Base-by-base conservation (phyloP, 2,113 vertebrate genomes). In the Planiliza haematocheilus region DNA sequence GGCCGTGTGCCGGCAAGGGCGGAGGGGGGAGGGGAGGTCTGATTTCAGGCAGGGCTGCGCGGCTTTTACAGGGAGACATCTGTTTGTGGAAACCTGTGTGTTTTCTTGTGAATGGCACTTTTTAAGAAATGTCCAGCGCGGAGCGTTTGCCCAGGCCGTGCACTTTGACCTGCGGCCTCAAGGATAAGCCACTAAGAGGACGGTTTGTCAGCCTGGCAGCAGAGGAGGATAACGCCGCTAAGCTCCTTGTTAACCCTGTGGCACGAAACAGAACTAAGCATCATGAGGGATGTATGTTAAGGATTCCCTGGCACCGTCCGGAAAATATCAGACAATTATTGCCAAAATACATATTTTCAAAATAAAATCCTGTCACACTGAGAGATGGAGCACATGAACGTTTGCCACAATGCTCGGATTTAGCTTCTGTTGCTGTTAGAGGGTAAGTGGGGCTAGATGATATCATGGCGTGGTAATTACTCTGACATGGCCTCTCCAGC, bases 401-500 rank as follows among this genome's bases (percentile, higher is more conserved):
- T 10, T 67, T 61, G 34, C 17, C 30, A 63, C 48, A 74, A 41
- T 18, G 11, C 11, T 7, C 34, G 73, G 59, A 73, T 79, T 56
- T 70, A 52, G 64, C 74, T 64, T 71, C 36, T 53, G 8, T 79
- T 69, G 67, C 69, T 62, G 55, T 61, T 37, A 74, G 53, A 70
- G 77, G 74, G 79, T 65, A 72, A 88, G 59, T 58, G 57, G 66
- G 59, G 70, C n/a, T 42, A 84, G 87, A 88, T 89, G 70, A 64
- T 86, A 90, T 93, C 89, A 41, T 37, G 59, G 49, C 21, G 64
- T 8, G 4, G 77, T 86, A 90, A 90, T 91, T 87, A 88, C 72
- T 81, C 63, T 72, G 83, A 88, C 88, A 70, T 73, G 78, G 57
- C 70, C 70, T 89, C 83, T 80, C 38, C 65, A 52, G 70, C 51